Evolutionary conservation across 1,140 invertebrate species (phyloP), one percentile per base, ranked within the genome.

Genomic region (Ceratina australensis): DNA sequence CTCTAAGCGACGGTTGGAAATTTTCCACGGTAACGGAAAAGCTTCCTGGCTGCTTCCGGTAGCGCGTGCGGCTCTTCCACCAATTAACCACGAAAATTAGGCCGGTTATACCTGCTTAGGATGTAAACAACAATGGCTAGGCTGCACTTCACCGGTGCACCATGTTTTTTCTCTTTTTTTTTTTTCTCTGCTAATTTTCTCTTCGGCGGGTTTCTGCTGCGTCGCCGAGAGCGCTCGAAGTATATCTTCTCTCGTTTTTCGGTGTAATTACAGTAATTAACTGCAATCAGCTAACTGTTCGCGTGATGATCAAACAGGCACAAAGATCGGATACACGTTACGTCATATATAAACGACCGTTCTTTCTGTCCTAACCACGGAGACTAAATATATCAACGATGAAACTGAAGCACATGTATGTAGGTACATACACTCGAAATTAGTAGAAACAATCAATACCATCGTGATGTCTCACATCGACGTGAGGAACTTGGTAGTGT

Each of bases 61-160:
- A 50, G 3, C 7, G 5, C 5, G 16, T 3, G 2, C 16, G 24
- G 12, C 24, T 52, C 12, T 20, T 20, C 24, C 24, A 33, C 50
- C 49, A 61, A 76, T 76, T 69, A 69, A 61, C 47, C 22, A 33
- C 13, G 49, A 47, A 77, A 77, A 63, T 77, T 69, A 22, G 57
- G 67, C 33, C 57, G 66, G 33, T 74, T 56, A 74, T 20, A 42
- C 33, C n/a, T 42, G 22, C 24, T 67, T 64, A n/a, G 5, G 22
- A 56, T 59, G 52, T 42, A 67, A 56, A 75, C 33, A 49, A 75
- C 63, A 67, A 59, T 72, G 59, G 16, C 33, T 18, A 33, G 47
- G 12, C 18, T 22, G 15, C 47, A 24, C 24, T 61, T 5, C 15
- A 22, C 8, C 24, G n/a, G 5, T 28, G 59, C 18, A 28, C n/a